phyloP scores from a whole-genome alignment of 2,797 vertebrate species.

The Typhlichthys subterraneus region DNA sequence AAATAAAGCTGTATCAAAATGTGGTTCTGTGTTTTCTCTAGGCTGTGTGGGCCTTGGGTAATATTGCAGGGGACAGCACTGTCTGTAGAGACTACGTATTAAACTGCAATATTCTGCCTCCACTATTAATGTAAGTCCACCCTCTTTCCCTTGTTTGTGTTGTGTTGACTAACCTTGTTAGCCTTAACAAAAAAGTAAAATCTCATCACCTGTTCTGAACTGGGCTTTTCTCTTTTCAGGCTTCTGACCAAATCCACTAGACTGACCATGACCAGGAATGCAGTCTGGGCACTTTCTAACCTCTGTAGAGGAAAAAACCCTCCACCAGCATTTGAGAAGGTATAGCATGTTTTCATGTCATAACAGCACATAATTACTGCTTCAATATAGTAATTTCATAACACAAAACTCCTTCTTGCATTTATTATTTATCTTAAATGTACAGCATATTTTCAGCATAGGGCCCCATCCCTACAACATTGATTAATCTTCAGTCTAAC shows the following conservation, averaged over 20 bases:
- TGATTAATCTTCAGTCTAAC: too few species aligned
- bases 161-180: not conserved
- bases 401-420: too few species aligned
- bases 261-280: constrained; percentile 97
- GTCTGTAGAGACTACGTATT: constrained; percentile 97
- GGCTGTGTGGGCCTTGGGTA: constrained; percentile 98
- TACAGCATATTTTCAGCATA: too few species aligned
- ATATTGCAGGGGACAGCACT: constrained; percentile 97
- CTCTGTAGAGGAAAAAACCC: constrained; percentile 98
- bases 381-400: not conserved
- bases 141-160: not conserved
- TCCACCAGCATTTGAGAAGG: constrained; percentile 95
- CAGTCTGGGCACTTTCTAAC: constrained; percentile 98
- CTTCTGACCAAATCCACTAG: constrained; percentile 95
- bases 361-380: not conserved
- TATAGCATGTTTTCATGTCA: constrained; percentile 40
- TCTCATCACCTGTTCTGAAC: not conserved
- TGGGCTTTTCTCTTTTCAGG: constrained; percentile 67
- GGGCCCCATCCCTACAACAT: too few species aligned
- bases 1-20: not conserved
- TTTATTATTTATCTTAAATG: too few species aligned
- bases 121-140: constrained; percentile 88
- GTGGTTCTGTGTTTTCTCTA: constrained; percentile 50
- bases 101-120: constrained; percentile 95
- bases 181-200: too few species aligned